Conservation (phyloP, 2,888 invertebrate species). For the Torymus auratus region DNA sequence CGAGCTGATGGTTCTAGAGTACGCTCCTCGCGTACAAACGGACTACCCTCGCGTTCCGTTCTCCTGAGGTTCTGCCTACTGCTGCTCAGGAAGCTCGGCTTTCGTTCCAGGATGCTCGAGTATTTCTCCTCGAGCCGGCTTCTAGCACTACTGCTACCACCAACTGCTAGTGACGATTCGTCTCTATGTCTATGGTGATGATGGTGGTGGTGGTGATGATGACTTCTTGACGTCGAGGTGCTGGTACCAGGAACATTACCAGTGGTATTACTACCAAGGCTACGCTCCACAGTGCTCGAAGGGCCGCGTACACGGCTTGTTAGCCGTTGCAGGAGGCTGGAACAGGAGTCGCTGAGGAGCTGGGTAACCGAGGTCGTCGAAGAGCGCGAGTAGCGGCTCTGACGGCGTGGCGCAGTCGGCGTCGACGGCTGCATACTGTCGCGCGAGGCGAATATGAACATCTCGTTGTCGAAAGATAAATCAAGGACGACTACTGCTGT, state of each 20-base stretch:
- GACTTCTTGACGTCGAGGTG: background rate
- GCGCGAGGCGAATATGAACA: constrained; percentile 56
- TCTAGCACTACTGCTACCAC: constrained; percentile 79
- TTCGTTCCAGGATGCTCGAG: constrained; percentile 86
- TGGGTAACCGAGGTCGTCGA: constrained; percentile 90
- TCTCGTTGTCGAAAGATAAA: constrained; percentile 9
- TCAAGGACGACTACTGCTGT: no score
- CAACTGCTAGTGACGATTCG: constrained; percentile 59
- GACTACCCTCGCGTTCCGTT: constrained; percentile 67
- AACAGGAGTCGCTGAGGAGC: constrained; percentile 90
- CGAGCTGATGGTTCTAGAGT: constrained; percentile 81
- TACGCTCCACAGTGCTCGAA: constrained; percentile 78
- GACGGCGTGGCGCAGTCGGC: constrained; percentile 76
- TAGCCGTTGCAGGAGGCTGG: constrained; percentile 89
- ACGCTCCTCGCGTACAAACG: constrained; percentile 79
- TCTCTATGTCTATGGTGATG: background rate
- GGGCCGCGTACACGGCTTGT: constrained; percentile 86
- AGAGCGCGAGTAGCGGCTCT: constrained; percentile 87
- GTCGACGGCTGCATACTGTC: constrained; percentile 63
- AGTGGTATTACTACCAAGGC: background rate
- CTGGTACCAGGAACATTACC: background rate
- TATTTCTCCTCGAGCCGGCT: constrained; percentile 88
- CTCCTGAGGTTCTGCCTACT: constrained; percentile 67
- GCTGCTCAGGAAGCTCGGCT: constrained; percentile 79
- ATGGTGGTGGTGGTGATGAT: background rate